These are phyloP conservation scores for Timema cristinae DNA, from an alignment of 2,888 invertebrate species.

Conservation along the genomic window DNA sequence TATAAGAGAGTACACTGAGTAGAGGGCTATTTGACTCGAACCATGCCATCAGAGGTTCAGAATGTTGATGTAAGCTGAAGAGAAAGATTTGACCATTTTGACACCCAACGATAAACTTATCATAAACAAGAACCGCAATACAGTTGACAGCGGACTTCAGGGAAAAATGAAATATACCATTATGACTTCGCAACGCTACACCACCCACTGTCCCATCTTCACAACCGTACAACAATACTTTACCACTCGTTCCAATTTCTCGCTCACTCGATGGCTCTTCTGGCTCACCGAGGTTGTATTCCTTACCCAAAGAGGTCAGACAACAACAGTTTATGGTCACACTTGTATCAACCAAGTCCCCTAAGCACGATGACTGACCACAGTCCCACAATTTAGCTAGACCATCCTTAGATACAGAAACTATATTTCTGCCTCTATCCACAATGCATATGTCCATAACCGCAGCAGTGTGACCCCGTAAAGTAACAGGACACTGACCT, in stretches of 20 bases:
- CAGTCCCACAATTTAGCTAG: conserved; percentile 66
- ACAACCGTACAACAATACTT: conserved; percentile 57
- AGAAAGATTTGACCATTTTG: conserved; percentile 53
- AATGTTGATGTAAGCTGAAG: background rate
- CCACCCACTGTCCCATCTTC: conserved; percentile 57
- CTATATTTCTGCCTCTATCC: conserved; percentile 63
- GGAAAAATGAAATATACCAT: conserved; percentile 45
- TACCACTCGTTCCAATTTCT: conserved; percentile 59
- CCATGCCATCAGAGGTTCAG: conserved; percentile 32
- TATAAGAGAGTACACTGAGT: conserved; percentile 49
- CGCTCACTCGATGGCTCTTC: conserved; percentile 42
- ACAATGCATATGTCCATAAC: conserved; percentile 59
- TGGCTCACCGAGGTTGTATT: conserved; percentile 39
- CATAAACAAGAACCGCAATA: conserved; percentile 49
- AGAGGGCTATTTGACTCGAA: conserved; percentile 58
- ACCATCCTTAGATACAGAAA: conserved; percentile 70
- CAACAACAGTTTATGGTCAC: conserved; percentile 58
- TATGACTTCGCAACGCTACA: conserved; percentile 53
- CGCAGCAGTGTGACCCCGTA: conserved; percentile 62
- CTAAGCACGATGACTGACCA: conserved; percentile 56
- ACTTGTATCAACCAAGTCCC: conserved; percentile 49
- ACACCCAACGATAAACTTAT: conserved; percentile 53
- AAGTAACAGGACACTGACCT: conserved; percentile 61
- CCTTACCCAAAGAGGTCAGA: conserved; percentile 44
- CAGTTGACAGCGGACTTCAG: conserved; percentile 55